Percentiles rank a stretch among this genome's conserved stretches.
Evolutionary conservation across 2,113 vertebrate genomes (phyloP).

Genomic region (Danionella cerebrum): DNA sequence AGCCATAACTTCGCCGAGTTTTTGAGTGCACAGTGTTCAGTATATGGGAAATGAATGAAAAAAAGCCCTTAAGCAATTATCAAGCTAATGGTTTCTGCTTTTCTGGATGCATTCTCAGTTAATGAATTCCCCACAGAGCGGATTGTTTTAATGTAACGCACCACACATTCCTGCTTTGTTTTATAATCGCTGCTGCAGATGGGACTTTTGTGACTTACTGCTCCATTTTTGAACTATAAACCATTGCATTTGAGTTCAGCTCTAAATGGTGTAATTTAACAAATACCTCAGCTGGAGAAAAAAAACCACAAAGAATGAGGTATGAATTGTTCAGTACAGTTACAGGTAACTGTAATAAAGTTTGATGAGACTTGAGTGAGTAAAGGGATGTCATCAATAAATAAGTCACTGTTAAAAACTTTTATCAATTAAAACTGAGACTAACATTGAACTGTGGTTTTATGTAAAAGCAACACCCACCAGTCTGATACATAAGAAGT

Average conservation of each 20-base stretch:
- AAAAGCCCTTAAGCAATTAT: slow-evolving; percentile 51
- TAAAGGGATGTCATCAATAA: background rate
- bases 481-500: no score
- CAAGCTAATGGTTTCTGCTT: slow-evolving; percentile 39
- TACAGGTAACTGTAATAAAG: no score
- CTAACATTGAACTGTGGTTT: background rate
- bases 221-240: slow-evolving; percentile 16
- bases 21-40: background rate
- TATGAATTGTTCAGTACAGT: no score
- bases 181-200: slow-evolving; percentile 60
- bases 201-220: background rate
- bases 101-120: slow-evolving; percentile 59
- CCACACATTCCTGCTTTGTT: slow-evolving; percentile 60
- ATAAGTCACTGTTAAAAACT: no score
- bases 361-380: no score
- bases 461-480: no score
- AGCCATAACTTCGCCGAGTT: background rate
- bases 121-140: slow-evolving; percentile 57
- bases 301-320: slow-evolving; percentile 11
- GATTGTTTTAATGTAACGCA: slow-evolving; percentile 62
- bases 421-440: background rate
- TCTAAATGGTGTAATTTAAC: slow-evolving; percentile 11
- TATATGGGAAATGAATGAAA: background rate
- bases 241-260: background rate
- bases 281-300: background rate